A percentile compares a stretch with the other conserved stretches of the same genome.
Evolutionary conservation across 2,113 vertebrate genomes (phyloP).

Genomic region (Colaptes auratus): DNA sequence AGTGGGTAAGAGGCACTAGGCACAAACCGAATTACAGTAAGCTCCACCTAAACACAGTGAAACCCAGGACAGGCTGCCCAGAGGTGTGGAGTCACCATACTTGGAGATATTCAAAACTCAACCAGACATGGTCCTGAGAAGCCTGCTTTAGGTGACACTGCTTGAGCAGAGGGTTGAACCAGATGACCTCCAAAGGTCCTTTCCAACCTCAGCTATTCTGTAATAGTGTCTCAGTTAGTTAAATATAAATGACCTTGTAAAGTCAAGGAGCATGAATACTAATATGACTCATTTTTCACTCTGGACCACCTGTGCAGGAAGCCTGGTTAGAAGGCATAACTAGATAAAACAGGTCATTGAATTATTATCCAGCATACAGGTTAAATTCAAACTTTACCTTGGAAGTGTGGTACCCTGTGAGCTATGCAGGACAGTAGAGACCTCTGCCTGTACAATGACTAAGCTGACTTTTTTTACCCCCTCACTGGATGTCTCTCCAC

Average conservation of each 20-base stretch:
- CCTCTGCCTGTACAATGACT: background rate
- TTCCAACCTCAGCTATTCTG: background rate
- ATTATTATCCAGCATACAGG: background rate
- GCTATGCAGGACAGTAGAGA: background rate
- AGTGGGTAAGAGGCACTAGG: background rate
- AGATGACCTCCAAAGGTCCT: background rate
- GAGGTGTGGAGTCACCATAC: background rate
- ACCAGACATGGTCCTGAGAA: background rate
- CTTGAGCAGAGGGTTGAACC: background rate
- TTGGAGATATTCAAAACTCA: background rate
- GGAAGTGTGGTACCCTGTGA: background rate
- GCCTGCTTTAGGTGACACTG: background rate
- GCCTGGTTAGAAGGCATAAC: background rate
- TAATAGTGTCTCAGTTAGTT: background rate
- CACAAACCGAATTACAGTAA: background rate
- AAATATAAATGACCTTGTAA: background rate
- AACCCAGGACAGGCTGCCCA: background rate
- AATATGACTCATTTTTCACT: background rate
- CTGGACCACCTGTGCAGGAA: background rate
- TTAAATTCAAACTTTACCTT: conserved; percentile 11
- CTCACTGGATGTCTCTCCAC: background rate
- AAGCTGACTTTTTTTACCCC: background rate
- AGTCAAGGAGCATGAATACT: background rate
- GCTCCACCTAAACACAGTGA: background rate
- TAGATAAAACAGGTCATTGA: background rate